Base-by-base conservation (phyloP, 2,888 invertebrate species). In the Lysandra coridon region DNA sequence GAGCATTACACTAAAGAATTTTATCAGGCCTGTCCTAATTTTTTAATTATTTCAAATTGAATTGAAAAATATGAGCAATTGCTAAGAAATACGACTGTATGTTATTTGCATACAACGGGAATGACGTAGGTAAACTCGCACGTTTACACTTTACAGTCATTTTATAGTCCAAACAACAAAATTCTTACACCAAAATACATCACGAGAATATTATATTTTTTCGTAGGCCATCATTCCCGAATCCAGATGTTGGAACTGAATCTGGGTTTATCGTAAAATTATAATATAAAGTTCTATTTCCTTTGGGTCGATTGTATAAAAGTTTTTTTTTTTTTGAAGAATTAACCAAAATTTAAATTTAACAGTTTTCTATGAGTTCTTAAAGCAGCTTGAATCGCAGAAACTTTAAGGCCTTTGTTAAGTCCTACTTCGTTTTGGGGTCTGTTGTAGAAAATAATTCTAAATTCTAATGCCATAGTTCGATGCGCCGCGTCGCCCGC, bases 151-250 rank as follows among this genome's bases (percentile, higher is more conserved):
- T 64, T 64, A 33, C 64, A 64, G 64, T 30, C 12, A 49, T 49
- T 49, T 49, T 49, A 49, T 49, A 10, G 49, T 10, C 10, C 62
- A 64, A 30, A 64, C 30, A 64, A 64, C 64, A n/a, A 64, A 23
- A 12, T 62, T 62, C 23, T 62, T 30, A 64, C 30, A 64, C 64
- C 60, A 64, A 64, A 64, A 64, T 64, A 64, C 64, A 64, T 64
- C 64, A 12, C n/a, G 64, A 64, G 64, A 10, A 64, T 2, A 64
- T 49, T 2, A 64, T 49, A 49, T 49, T 49, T 10, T 49, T 49
- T 49, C 49, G 49, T 44, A 1, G 10, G 44, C 2, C 49, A 49
- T 49, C 12, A 49, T 49, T 49, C 10, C 44, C 2, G 44, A 44
- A 2, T 44, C 44, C 44, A 44, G 44, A 44, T 10, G 49, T 49